Base-by-base conservation (phyloP, 2,888 invertebrate species). In the Arrhopalites spinosus region DNA sequence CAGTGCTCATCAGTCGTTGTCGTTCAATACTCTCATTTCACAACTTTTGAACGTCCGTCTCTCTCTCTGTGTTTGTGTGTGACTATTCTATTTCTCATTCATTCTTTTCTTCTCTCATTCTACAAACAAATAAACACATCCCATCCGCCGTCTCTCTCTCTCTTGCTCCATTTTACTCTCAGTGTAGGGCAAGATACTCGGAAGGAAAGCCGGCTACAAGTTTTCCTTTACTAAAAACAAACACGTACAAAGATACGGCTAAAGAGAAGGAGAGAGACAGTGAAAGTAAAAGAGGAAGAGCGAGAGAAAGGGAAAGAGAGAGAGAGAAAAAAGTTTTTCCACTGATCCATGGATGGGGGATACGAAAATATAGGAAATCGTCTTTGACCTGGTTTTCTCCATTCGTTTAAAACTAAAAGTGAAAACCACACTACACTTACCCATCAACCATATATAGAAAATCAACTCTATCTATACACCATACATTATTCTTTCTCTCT, bases 1-100 rank as follows among this genome's bases (percentile, higher is more conserved):
- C 50, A 63, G 20, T 73, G 64, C 64, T 73, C 73, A 73, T 73
- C 64, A 73, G 73, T 73, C 73, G 73, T 66, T 63, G 61, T 72
- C 72, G 72, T 72, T 50, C 73, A 64, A 64, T 73, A 64, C 64
- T 73, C 64, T 25, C 5, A 50, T 47, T 63, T 63, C 45, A 25
- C 43, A 43, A 59, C 27, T 29, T 53, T 27, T 23, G 11, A 53
- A 20, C 23, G 20, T 17, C 17, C 59, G 59, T 71, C 71, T 36
- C 67, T 8, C 30, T n/a, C 29, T 20, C 50, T 50, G 23, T 50
- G 3, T n/a, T n/a, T n/a, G n/a, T n/a, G n/a, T n/a, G n/a, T n/a
- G n/a, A n/a, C n/a, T n/a, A n/a, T n/a, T 30, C 20, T 27, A 23
- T 47, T 50, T 53, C 53, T 27, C 53, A n/a, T 30, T 56, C 56